Conservation (phyloP, 2,888 invertebrate species). For the Eudemis profundana region DNA sequence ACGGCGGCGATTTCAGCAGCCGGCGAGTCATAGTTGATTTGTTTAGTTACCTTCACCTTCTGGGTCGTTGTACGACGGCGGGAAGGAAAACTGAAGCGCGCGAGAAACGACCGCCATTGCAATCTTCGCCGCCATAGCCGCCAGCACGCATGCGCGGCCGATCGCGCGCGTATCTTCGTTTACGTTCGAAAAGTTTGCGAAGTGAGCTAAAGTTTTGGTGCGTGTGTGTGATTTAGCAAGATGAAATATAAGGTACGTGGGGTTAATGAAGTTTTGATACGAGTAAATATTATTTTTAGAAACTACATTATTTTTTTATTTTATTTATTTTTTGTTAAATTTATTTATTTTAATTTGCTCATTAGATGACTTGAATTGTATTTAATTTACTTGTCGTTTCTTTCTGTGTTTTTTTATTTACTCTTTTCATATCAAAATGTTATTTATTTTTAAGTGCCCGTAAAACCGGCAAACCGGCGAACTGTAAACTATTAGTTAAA, state of each 20-base stretch:
- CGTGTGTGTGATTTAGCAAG: conserved; percentile 32
- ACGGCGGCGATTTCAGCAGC: conserved; percentile 22
- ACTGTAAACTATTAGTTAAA: no score
- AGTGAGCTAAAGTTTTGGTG: conserved; percentile 30
- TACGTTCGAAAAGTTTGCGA: conserved; percentile 28
- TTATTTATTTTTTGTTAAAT: not conserved
- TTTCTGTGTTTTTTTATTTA: no score
- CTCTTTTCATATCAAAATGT: no score
- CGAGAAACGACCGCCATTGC: conserved; percentile 34
- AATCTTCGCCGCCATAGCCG: conserved; percentile 19
- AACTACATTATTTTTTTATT: not conserved
- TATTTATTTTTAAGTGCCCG: no score
- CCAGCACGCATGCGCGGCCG: conserved; percentile 44
- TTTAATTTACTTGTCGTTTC: no score
- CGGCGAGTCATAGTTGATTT: conserved; percentile 29
- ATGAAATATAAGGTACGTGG: conserved; percentile 46
- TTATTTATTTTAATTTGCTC: no score
- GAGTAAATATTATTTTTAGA: no score
- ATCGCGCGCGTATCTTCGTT: conserved; percentile 43
- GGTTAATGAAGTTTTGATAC: not conserved
- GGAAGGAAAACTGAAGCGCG: conserved; percentile 46
- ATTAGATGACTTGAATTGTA: no score
- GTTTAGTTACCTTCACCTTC: conserved; percentile 45
- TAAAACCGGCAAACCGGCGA: no score
- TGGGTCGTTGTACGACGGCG: conserved; percentile 33